Evolutionary conservation across 2,113 vertebrate genomes (phyloP).

Genomic region (Emydura subglobosa): DNA sequence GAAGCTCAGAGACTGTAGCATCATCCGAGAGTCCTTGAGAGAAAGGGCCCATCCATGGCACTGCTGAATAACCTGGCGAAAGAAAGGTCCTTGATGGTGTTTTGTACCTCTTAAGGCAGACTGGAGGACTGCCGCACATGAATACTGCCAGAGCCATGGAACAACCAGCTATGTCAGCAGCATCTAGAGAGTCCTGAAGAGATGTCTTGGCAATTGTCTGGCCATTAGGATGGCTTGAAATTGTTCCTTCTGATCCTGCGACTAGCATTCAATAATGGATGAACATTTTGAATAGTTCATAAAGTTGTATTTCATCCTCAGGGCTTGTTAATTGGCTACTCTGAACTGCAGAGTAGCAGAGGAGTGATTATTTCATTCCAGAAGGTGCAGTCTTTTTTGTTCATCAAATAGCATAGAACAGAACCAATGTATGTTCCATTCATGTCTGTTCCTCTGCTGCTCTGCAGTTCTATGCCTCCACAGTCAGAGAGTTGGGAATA

Average conservation of each 20-base stretch:
- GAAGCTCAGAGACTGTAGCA: no score
- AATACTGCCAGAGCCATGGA: no score
- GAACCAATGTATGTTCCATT: not conserved
- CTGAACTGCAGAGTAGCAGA: not conserved
- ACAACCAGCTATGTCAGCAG: no score
- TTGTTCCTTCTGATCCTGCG: not conserved
- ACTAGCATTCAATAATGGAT: not conserved
- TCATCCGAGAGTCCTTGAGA: no score
- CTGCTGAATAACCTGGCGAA: no score
- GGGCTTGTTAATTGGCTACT: not conserved
- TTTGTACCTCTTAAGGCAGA: no score
- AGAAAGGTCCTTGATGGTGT: no score
- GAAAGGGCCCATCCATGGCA: no score
- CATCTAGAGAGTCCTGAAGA: not conserved
- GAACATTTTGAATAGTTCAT: not conserved
- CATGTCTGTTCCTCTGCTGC: not conserved
- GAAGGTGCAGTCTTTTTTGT: not conserved
- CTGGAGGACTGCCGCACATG: no score
- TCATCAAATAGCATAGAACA: no score
- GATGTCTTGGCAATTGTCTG: not conserved
- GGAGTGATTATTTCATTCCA: not conserved
- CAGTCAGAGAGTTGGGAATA: not conserved
- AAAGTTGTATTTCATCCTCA: not conserved
- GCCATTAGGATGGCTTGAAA: not conserved
- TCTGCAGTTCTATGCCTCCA: not conserved